Base-by-base conservation (phyloP, 2,797 vertebrate genomes). In the Peromyscus nudipes region DNA sequence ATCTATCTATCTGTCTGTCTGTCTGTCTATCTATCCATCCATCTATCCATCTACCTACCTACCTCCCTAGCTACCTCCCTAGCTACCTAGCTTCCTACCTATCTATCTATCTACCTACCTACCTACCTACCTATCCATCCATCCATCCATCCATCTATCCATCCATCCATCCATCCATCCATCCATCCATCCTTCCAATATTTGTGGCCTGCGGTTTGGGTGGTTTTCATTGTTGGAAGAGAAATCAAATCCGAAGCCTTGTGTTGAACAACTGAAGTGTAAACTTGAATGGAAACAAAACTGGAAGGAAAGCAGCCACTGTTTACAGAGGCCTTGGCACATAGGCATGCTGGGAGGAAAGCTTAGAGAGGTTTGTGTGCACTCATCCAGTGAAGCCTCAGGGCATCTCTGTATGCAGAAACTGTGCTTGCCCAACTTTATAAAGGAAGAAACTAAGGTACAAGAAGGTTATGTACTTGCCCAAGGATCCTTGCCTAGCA, bases 211-310 rank as follows among this genome's bases (percentile, higher is more conserved):
- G 31, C 82, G 43, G 49, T 96, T 94, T 90, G 84, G 40, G 49
- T 27, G 79, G 25, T 0, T 95, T 87, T 91, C 92, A 43, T 34
- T 62, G 19, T 82, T 92, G 37, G 84, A 81, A 91, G 65, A 90
- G 46, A 90, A 88, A 92, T 90, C 62, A 77, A n/a, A 73, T 69
- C 60, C 43, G 89, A 77, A 46, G 64, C 65, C 37, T 37, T 46
- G 19, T 49, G 80, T 93, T 65, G 46, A 94, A 60, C 43, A 94
- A 85, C 60, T 62, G 1, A 96, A 90, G 17, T 25, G 29, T 82
- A 73, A 84, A 95, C 49, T 64, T 94, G 46, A 67, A 57, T 64
- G 87, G n/a, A 60, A 88, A 67, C 40, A 95, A 82, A 90, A 91
- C 52, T 49, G 80, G 90, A 89, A 82, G 64, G 75, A 65, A 43